Conservation (phyloP, 2,888 invertebrate genomes). For the Cheilosia urbana region DNA sequence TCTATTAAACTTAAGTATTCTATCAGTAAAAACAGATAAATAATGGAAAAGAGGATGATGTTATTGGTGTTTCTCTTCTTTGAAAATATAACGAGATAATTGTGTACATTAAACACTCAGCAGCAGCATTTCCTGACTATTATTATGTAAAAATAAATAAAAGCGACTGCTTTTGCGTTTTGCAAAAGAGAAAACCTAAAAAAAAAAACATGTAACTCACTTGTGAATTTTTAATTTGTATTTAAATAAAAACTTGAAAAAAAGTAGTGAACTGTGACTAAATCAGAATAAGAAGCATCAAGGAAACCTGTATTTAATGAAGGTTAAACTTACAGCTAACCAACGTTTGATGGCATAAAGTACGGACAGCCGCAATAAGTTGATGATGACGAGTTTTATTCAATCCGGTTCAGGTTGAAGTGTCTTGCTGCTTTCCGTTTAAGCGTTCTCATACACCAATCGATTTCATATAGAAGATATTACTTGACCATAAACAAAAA, state of each 20-base stretch:
- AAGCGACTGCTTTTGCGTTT: slow-evolving; percentile 69
- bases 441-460: too few relatives aligned
- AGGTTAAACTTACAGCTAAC: too few relatives aligned
- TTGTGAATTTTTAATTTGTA: slow-evolving; percentile 77
- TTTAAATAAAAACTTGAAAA: slow-evolving; percentile 67
- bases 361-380: too few relatives aligned
- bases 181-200: slow-evolving; percentile 63
- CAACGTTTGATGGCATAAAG: too few relatives aligned
- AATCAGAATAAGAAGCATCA: neutral
- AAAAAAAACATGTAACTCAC: slow-evolving; percentile 68
- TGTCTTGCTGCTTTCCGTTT: too few relatives aligned
- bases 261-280: neutral
- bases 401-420: too few relatives aligned
- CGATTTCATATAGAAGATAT: too few relatives aligned
- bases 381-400: too few relatives aligned
- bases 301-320: too few relatives aligned
- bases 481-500: neutral
- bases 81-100: slow-evolving; percentile 55
- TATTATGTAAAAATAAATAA: slow-evolving; percentile 57
- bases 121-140: slow-evolving; percentile 72
- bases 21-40: slow-evolving; percentile 34
- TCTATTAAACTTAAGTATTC: slow-evolving; percentile 72
- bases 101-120: slow-evolving; percentile 59
- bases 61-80: slow-evolving; percentile 63
- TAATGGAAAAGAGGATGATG: slow-evolving; percentile 29